Percentiles rank a stretch among this genome's conserved stretches.
Conservation (phyloP, 2,113 vertebrate species). For the Dicerorhinus sumatrensis region DNA sequence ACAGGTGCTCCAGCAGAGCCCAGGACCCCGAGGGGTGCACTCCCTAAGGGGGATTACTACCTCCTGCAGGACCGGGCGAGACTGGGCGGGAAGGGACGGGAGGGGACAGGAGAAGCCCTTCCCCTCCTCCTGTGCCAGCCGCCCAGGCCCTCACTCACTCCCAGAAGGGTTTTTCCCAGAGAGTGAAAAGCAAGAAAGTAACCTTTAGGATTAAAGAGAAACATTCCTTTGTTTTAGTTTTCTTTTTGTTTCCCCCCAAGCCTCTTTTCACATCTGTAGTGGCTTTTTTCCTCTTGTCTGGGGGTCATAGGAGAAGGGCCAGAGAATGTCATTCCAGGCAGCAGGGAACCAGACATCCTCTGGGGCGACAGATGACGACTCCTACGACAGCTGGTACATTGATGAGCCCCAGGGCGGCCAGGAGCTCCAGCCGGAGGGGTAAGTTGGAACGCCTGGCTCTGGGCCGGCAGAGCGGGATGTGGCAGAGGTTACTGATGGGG, state of each 20-base stretch:
- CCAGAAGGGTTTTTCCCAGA: slow-evolving; percentile 55
- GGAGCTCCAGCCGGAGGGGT: slow-evolving; percentile 66
- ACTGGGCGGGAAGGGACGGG: not conserved
- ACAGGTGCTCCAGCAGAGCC: not conserved
- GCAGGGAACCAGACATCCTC: slow-evolving; percentile 44
- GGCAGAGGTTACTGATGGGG: not conserved
- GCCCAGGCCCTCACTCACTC: slow-evolving; percentile 3
- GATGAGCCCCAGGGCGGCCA: slow-evolving; percentile 68
- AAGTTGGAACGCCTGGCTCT: slow-evolving; percentile 68
- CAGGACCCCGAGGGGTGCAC: not conserved
- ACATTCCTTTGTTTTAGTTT: slow-evolving; percentile 65
- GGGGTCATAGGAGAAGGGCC: not conserved
- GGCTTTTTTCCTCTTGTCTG: not conserved
- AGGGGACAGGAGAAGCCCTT: not conserved
- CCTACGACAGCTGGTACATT: slow-evolving; percentile 84
- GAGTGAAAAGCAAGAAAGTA: slow-evolving; percentile 78
- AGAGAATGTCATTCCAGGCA: slow-evolving; percentile 67
- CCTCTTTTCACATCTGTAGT: slow-evolving; percentile 65
- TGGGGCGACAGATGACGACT: not conserved
- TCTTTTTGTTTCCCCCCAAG: not conserved
- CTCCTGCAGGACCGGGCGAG: not conserved
- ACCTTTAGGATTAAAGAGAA: slow-evolving; percentile 74
- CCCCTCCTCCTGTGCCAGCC: not conserved
- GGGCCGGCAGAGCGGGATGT: not conserved
- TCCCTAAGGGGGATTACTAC: not conserved